Evolutionary conservation across 2,113 vertebrate genomes (phyloP), one percentile per base, ranked within the genome.

Genomic region (Erythrolamprus reginae): DNA sequence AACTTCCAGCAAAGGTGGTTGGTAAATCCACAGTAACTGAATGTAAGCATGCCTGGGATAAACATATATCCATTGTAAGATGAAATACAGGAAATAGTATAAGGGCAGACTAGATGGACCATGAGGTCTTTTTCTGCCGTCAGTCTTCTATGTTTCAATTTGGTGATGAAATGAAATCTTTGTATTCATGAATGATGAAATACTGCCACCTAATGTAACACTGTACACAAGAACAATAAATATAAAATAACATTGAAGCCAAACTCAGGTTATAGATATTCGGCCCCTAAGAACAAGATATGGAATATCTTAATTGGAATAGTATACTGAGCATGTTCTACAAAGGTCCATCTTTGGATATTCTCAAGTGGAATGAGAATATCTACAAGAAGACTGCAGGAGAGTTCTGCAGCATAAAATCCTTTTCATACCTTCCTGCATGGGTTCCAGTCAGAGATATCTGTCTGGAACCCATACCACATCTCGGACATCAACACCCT

Each of bases 181-280:
- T 0, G 5, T 13, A 45, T 48, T 58, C 4, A 90, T 92, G 23
- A 89, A 9, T 21, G 94, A 92, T 91, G 86, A 87, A 93, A 95
- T 88, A 94, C 93, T 96, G 95, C 96, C 96, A 96, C 93, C 96
- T 96, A 95, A 92, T 93, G 96, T 65, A 65, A 33, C n/a, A 65
- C 28, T 65, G 1, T 65, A 33, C n/a, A 65, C 61, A 65, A 65
- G 61, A 65, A 65, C 12, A 65, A 65, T 77, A 42, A 42, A 3
- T 77, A 9, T 77, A 77, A 77, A 77, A 77, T 77, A 77, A 21
- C 21, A 7, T 42, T 42, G 33, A 77, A 77, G 7, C 42, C 70
- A 9, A 77, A 77, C 70, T 77, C 70, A 42, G 33, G n/a, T 19
- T 38, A 13, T 70, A 77, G 17, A 77, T 10, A n/a, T 52, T 4